Conservation (phyloP, 1,140 invertebrate genomes). For the Drosophila leontia region DNA sequence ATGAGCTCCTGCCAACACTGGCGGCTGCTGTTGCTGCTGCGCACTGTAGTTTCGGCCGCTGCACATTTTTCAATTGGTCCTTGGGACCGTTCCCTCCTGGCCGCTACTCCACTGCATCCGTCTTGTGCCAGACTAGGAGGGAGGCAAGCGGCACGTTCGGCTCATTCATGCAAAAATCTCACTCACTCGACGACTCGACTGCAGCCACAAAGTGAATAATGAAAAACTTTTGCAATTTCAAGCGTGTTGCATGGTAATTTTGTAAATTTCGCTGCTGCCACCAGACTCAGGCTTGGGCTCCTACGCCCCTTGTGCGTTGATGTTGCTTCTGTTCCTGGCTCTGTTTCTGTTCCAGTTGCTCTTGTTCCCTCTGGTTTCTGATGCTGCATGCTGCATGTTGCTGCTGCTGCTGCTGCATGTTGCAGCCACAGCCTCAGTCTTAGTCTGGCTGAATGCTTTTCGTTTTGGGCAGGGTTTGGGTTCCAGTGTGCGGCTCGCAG, state of each 20-base stretch:
- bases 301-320: conserved; percentile 47
- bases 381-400: conserved; percentile 32
- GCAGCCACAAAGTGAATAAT: conserved; percentile 84
- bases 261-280: conserved; percentile 76
- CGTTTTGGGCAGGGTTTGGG: conserved; percentile 32
- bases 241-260: conserved; percentile 83
- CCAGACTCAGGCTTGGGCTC: conserved; percentile 57
- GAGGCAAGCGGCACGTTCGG: conserved; percentile 70
- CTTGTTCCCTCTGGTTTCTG: conserved; percentile 41
- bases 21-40: conserved; percentile 49
- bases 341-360: conserved; percentile 37
- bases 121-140: conserved; percentile 61
- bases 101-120: conserved; percentile 53
- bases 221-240: conserved; percentile 84
- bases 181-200: conserved; percentile 81
- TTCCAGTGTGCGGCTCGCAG: conserved; percentile 56
- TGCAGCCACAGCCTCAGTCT: conserved; percentile 49
- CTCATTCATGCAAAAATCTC: conserved; percentile 83
- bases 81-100: conserved; percentile 39
- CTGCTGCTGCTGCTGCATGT: conserved; percentile 41
- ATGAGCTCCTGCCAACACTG: not conserved
- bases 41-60: conserved; percentile 62
- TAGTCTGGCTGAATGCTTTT: conserved; percentile 35
- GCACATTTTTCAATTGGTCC: conserved; percentile 81
- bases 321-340: conserved; percentile 44